These are phyloP conservation scores for Drosophila tsacasi DNA, from an alignment of 1,140 invertebrate species.

Conservation along the genomic window DNA sequence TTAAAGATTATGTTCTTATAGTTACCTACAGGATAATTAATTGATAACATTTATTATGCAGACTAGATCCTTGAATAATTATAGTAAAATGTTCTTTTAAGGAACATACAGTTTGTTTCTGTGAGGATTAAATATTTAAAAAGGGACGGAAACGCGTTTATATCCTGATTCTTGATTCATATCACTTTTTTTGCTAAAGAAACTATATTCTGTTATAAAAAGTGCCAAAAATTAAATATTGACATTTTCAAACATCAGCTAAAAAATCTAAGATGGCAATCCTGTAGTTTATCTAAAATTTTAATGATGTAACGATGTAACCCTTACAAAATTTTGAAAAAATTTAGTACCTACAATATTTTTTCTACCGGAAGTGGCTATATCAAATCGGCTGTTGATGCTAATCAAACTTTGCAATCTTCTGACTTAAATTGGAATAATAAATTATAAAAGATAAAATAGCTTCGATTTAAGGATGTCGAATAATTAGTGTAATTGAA, in stretches of 20 bases:
- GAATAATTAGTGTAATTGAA: not conserved
- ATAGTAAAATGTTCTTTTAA: too few species aligned
- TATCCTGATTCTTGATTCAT: not conserved
- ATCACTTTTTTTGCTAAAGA: not conserved
- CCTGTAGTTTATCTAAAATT: not conserved
- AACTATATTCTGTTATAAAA: not conserved
- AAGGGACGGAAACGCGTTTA: too few species aligned
- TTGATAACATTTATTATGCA: not conserved
- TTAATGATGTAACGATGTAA: too few species aligned
- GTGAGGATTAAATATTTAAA: not conserved
- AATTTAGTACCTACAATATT: too few species aligned
- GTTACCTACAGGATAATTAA: too few species aligned
- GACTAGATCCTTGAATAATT: not conserved
- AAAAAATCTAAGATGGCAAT: not conserved
- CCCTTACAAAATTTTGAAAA: too few species aligned
- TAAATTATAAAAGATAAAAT: not conserved
- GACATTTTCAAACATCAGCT: not conserved
- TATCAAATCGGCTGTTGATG: too few species aligned
- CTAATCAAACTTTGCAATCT: too few species aligned
- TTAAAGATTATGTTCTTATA: too few species aligned
- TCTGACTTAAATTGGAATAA: too few species aligned
- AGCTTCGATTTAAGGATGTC: not conserved
- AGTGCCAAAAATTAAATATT: not conserved
- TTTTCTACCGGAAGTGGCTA: too few species aligned
- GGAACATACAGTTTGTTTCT: too few species aligned